Base-by-base conservation (phyloP, 1,140 invertebrate species). In the Diplogasteroides magnus region DNA sequence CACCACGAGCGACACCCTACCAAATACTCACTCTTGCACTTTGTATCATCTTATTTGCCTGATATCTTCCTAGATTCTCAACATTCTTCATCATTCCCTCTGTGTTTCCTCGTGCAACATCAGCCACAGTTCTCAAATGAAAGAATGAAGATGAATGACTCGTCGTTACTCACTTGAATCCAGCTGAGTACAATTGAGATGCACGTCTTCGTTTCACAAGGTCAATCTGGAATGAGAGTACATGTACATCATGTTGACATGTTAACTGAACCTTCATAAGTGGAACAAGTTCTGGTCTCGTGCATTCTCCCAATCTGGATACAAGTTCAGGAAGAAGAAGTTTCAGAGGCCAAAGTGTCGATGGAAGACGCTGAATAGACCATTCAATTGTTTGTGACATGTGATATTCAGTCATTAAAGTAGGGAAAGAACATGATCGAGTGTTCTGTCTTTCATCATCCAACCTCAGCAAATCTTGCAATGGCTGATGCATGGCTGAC, bases 151-250 rank as follows among this genome's bases (percentile, higher is more conserved):
- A 48, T 48, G 19, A 48, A 48, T 48, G 6, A 48, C 19, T 19
- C 37, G 19, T 48, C 19, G 37, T 48, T 48, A 48, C 37, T 48
- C 19, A 48, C 37, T 88, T 89, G 83, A 87, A 94, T 0, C 93
- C 93, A 26, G 90, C 90, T 74, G 88, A 88, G 80, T 88, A 90
- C 3, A 96, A 83, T 82, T 93, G 91, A 67, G 88, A 87, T 0
- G 93, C 93, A 73, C 92, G 87, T 67, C 88, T 90, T 88, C 90
- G 77, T 87, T 91, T 92, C 1, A 94, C 90, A 64, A 87, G 87
- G 29, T 91, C 91, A 56, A 93, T 84, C 83, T 92, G 90, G 87
- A 19, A 15, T 23, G 15, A 56, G 15, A 19, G 15, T 23, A 19
- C 23, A 56, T 56, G 15, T 23, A 19, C 23, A 15, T 15, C 15